Percentiles rank a stretch among this genome's conserved stretches.
Conservation (phyloP, 2,113 vertebrate genomes). For the Phaetusa simplex region DNA sequence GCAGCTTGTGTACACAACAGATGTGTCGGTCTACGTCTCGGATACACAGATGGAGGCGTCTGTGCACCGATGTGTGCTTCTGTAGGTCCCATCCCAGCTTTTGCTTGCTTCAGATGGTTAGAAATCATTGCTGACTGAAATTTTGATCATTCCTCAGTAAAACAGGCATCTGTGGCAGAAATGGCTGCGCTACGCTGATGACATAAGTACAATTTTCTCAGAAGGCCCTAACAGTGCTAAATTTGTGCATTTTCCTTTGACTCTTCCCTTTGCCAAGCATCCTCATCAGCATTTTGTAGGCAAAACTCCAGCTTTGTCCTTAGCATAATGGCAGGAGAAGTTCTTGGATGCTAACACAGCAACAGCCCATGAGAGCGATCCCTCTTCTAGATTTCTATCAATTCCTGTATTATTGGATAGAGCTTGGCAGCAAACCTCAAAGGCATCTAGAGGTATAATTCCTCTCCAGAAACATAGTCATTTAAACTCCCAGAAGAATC, state of each 20-base stretch:
- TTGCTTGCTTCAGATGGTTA: not conserved
- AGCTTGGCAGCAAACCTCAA: not conserved
- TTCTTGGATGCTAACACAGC: not conserved
- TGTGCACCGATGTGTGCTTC: not conserved
- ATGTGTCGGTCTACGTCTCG: not conserved
- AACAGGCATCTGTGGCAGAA: not conserved
- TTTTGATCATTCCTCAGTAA: not conserved
- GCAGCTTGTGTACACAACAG: not conserved
- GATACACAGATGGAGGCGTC: not conserved
- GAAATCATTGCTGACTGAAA: not conserved
- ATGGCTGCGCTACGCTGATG: rapidly evolving
- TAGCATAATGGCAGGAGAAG: not conserved
- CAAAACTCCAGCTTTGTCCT: not conserved
- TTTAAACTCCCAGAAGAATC: not conserved
- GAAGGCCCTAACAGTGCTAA: not conserved
- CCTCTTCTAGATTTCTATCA: not conserved
- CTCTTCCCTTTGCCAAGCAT: not conserved
- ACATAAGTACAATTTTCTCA: not conserved
- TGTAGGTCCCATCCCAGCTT: not conserved
- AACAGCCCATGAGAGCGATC: not conserved
- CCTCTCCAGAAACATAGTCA: not conserved
- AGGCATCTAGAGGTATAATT: not conserved
- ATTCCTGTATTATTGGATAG: not conserved
- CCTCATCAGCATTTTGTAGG: not conserved
- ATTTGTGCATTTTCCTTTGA: not conserved